Base-by-base conservation (phyloP, 2,888 invertebrate species). In the Catocala nupta region DNA sequence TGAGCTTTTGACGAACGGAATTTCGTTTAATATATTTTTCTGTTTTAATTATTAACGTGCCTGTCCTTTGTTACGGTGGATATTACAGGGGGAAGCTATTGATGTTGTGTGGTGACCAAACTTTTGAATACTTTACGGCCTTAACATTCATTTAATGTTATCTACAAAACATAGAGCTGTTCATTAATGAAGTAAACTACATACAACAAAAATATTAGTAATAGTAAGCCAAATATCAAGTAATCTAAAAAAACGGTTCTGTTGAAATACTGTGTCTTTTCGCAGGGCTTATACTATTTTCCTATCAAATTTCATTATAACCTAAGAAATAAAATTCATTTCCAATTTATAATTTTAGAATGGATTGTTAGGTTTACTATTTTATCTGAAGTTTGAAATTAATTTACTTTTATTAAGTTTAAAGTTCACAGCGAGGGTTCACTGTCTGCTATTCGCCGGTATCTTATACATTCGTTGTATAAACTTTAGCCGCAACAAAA, bases 391-490 rank as follows among this genome's bases (percentile, higher is more conserved):
- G 59, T 70, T 70, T 65, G 54, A 66, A 68, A 68, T 75, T 67
- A 67, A 72, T 66, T 70, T 75, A 33, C 58, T 65, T 54, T 49
- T 63, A 56, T 33, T 47, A 61, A 55, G 60, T 68, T 70, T 65
- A 70, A 68, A 72, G 76, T 76, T 72, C 78, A 66, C 43, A 57
- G 57, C 50, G 49, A 69, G 68, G 64, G 76, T 72, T 76, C 70
- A 65, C 36, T 47, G 70, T 68, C 76, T 70, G 65, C 67, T 63
- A 49, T 67, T 65, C 12, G 10, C 45, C 63, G 11, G 45, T 58
- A 42, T 42, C 39, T 48, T 54, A 13, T 43, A 11, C 39, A 13
- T 63, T 63, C 43, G 12, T 16, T 33, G 9, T 54, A 39, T 55
- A 12, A 48, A 55, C 44, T 63, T 58, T 39, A 11, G 12, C 9